phyloP scores from a whole-genome alignment of 1,140 invertebrate genomes.

The Oscheius sp. region DNA sequence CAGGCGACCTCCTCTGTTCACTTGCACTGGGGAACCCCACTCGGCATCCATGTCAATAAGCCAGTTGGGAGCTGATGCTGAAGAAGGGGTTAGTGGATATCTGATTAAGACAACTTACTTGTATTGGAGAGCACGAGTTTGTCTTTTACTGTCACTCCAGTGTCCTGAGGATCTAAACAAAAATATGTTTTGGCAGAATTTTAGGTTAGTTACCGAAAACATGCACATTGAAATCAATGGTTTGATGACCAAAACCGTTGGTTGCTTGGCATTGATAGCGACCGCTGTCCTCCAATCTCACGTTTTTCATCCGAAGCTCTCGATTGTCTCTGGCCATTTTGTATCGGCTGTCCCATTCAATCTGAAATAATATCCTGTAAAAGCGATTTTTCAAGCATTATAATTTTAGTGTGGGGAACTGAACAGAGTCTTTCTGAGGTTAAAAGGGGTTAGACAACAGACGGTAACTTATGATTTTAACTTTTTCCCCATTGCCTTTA shows the following conservation, averaged over 20 bases:
- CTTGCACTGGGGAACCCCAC: conserved; percentile 18
- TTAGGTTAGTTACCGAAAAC: conserved; percentile 24
- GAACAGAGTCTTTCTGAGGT: not conserved
- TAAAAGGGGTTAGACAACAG: conserved; percentile 15
- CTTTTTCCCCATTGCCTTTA: not conserved
- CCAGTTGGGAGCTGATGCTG: conserved; percentile 32
- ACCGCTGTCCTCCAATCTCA: conserved; percentile 37
- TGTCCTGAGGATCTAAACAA: conserved; percentile 13
- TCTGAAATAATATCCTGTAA: conserved; percentile 23
- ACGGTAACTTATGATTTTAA: not conserved
- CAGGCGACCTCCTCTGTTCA: conserved; percentile 38
- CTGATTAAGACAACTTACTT: not conserved
- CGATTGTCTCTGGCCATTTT: conserved; percentile 27
- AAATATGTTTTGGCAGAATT: not conserved
- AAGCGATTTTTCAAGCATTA: not conserved
- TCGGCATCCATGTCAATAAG: conserved; percentile 33
- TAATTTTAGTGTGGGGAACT: not conserved
- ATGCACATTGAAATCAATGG: conserved; percentile 36
- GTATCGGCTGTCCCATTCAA: conserved; percentile 39
- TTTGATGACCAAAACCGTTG: conserved; percentile 40
- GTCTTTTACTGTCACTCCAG: conserved; percentile 14
- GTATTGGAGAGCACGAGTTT: conserved; percentile 27
- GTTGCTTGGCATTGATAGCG: conserved; percentile 38
- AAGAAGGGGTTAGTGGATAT: not conserved
- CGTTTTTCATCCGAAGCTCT: conserved; percentile 39